These are phyloP conservation scores for Catharus minimus DNA, from an alignment of 2,113 vertebrate genomes.

Conservation along the genomic window DNA sequence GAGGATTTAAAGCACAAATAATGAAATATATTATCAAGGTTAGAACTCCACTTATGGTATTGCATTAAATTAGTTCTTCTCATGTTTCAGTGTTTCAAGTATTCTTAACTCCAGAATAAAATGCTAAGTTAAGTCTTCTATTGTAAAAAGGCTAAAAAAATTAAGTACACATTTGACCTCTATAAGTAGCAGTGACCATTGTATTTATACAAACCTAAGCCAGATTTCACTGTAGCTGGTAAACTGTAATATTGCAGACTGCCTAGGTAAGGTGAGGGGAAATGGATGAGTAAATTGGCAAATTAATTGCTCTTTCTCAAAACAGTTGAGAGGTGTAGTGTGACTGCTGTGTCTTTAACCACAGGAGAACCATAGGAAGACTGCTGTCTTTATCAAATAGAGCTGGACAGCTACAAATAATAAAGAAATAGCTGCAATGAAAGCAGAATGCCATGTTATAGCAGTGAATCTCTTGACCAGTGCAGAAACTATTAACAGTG, in stretches of 20 bases:
- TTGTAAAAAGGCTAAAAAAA: background rate
- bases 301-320: background rate
- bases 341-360: background rate
- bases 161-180: background rate
- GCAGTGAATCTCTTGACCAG: background rate
- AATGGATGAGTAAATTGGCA: background rate
- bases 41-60: background rate
- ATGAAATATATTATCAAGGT: background rate
- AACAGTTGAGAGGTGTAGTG: background rate
- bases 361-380: background rate
- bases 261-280: background rate
- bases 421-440: background rate
- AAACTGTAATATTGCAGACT: background rate
- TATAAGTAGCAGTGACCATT: background rate
- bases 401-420: background rate
- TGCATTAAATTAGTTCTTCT: background rate
- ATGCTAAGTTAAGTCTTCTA: background rate
- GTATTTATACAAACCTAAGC: background rate
- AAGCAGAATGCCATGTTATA: background rate
- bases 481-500: background rate
- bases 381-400: background rate
- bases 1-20: background rate
- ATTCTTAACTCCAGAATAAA: background rate
- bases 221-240: background rate
- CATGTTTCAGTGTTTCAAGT: background rate